Percentiles rank a stretch among this genome's conserved stretches.
Evolutionary conservation across 2,888 invertebrate genomes (phyloP).

Genomic region (Himalopsyche kuldschensis): DNA sequence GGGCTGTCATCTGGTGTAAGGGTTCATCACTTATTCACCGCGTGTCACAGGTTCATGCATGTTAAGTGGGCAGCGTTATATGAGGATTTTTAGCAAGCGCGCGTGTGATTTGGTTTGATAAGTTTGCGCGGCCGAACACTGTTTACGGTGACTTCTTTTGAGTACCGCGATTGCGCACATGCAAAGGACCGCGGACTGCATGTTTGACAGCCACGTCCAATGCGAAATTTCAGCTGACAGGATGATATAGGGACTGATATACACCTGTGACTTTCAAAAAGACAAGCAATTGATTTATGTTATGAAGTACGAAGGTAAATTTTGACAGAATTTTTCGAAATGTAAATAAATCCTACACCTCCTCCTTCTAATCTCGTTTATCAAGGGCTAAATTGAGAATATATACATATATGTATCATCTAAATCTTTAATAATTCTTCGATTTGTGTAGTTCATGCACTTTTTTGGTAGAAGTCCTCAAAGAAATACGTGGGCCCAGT

Average conservation of each 20-base stretch:
- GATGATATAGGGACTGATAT: background rate
- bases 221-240: background rate
- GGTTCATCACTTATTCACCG: conserved; percentile 35
- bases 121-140: conserved; percentile 16
- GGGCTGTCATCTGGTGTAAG: conserved; percentile 7
- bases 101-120: conserved; percentile 40
- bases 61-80: conserved; percentile 32
- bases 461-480: too few species aligned
- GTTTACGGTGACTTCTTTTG: background rate
- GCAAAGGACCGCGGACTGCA: background rate
- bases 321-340: too few species aligned
- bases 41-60: conserved; percentile 35
- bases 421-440: too few species aligned
- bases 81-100: conserved; percentile 38
- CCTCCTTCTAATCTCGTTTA: too few species aligned
- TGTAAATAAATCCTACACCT: too few species aligned
- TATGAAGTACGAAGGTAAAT: background rate
- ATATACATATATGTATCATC: too few species aligned
- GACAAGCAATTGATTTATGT: background rate
- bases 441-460: too few species aligned
- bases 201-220: background rate
- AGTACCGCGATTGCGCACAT: background rate
- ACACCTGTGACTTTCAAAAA: background rate
- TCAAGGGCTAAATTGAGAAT: too few species aligned
- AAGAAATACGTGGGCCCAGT: too few species aligned